These are phyloP conservation scores for Cydia splendana DNA, from an alignment of 1,140 invertebrate genomes.

Conservation along the genomic window DNA sequence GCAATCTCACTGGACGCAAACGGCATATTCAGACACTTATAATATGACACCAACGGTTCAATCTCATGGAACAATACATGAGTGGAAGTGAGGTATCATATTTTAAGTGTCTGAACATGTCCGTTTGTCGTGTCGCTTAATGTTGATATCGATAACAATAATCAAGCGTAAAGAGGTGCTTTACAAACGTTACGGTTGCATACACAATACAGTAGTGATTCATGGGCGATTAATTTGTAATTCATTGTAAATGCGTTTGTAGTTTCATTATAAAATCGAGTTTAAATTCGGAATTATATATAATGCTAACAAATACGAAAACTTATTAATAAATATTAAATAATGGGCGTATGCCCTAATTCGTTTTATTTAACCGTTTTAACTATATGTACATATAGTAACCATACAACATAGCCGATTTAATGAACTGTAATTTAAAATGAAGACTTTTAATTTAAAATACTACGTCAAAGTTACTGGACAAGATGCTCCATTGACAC, in stretches of 20 bases:
- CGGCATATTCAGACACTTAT: not conserved
- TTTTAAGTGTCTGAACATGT: too few species aligned
- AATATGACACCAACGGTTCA: not conserved
- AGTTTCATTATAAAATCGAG: not conserved
- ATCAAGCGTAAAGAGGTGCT: slow-evolving; percentile 28
- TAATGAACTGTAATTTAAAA: not conserved
- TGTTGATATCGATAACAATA: slow-evolving; percentile 20
- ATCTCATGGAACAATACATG: too few species aligned
- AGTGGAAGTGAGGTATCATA: too few species aligned
- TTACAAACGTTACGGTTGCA: slow-evolving; percentile 38
- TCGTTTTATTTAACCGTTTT: too few species aligned
- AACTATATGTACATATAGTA: too few species aligned
- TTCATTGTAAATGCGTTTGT: not conserved
- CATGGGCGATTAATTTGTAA: slow-evolving; percentile 27
- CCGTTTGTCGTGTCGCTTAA: not conserved
- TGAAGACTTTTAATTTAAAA: not conserved
- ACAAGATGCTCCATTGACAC: slow-evolving; percentile 61
- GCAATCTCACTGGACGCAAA: slow-evolving; percentile 35
- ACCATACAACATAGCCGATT: too few species aligned
- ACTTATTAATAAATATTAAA: too few species aligned
- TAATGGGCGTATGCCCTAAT: too few species aligned
- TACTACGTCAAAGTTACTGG: not conserved
- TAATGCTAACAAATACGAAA: too few species aligned
- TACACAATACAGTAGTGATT: slow-evolving; percentile 39
- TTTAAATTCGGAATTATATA: too few species aligned